Base-by-base conservation (phyloP, 1,140 invertebrate genomes). In the Rhagoletis zephyria region DNA sequence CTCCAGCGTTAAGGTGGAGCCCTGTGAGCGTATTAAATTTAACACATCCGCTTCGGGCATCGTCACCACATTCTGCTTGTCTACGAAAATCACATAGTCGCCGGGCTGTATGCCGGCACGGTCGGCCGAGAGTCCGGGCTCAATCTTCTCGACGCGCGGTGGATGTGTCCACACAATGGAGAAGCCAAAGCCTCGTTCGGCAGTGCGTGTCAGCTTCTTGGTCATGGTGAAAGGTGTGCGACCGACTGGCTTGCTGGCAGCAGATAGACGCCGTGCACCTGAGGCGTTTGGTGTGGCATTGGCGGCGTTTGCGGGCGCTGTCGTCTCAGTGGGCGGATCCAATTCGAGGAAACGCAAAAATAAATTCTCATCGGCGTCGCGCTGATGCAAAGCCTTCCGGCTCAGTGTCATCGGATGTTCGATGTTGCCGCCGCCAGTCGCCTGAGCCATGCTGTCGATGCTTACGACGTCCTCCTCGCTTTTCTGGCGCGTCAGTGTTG, bases 121-220 rank as follows among this genome's bases (percentile, higher is more conserved):
- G 85, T 97, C 97, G 4, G 97, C 97, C 0, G 96, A 95, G n/a
- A 96, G 94, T 7, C 96, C 96, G 0, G 95, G 94, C 89, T 98
- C 97, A 1, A 98, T 96, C 87, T 97, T 94, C 90, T 98, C 97
- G 40, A 98, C 96, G 12, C 97, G 95, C n/a, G 96, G 97, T 19
- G 97, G 97, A 90, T 97, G 95, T 3, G 97, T 97, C 96, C 97
- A 98, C 1, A 97, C 96, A n/a, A 98, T 96, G 4, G 97, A 97
- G 93, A 98, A 98, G 1, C 96, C 97, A 91, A 96, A 97, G 6
- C 96, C 95, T 45, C 94, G 94, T 81, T 95, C 94, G 2, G 94
- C 92, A 7, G 94, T 94, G 56, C 95, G 93, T 7, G 94, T 93
- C 77, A 96, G 89, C 89, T 94, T 95, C 90, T 96, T 95, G 51